Percentiles rank a stretch among this genome's conserved stretches.
Evolutionary conservation across 2,888 invertebrate species (phyloP).

Genomic region (Rhagonycha fulva): DNA sequence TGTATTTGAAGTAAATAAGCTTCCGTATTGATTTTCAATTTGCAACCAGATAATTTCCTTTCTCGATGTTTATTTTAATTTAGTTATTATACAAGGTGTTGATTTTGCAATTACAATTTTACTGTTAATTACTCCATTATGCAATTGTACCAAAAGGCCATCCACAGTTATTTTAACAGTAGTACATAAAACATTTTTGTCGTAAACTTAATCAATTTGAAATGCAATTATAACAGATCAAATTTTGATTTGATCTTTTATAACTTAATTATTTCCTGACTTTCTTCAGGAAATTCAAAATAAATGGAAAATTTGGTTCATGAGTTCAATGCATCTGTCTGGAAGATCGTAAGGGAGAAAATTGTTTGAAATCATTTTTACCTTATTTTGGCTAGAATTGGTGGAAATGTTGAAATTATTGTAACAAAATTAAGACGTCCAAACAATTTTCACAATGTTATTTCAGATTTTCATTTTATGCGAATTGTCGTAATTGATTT

Average conservation of each 20-base stretch:
- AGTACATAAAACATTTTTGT: neutral
- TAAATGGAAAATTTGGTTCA: neutral
- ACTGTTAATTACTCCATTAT: neutral
- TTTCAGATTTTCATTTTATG: neutral
- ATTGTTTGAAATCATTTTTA: neutral
- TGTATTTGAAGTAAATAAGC: conserved; percentile 16
- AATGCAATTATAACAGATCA: neutral
- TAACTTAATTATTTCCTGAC: neutral
- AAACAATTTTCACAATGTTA: neutral
- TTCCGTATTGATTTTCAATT: conserved; percentile 18
- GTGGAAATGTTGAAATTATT: neutral
- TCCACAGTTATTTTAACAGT: neutral
- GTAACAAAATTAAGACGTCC: neutral
- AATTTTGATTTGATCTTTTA: neutral
- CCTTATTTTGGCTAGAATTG: neutral
- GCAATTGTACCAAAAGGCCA: neutral
- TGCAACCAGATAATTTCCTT: conserved; percentile 7
- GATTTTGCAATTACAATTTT: conserved; percentile 5
- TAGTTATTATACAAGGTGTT: conserved; percentile 1
- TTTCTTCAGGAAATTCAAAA: neutral
- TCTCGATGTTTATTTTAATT: conserved; percentile 15
- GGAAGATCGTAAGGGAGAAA: neutral
- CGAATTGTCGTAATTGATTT: neutral
- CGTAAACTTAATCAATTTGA: neutral
- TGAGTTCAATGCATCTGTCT: neutral